Base-by-base conservation (phyloP, 2,888 invertebrate species). In the Andrena minutula region DNA sequence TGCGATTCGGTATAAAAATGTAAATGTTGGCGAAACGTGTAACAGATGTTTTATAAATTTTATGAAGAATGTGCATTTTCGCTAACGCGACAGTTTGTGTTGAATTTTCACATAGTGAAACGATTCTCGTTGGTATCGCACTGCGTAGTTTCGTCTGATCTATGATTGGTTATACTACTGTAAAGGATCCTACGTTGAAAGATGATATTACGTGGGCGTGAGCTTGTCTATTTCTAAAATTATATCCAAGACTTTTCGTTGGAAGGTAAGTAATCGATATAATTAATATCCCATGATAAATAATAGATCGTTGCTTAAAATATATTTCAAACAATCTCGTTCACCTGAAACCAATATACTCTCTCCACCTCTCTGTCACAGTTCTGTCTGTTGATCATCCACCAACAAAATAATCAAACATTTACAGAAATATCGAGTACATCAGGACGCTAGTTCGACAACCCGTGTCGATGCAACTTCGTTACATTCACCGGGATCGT, bases 401-500 rank as follows among this genome's bases (percentile, higher is more conserved):
- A 20, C n/a, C 28, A 51, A 51, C 35, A 53, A 53, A 71, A 63
- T 26, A 26, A 56, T 10, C 61, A 71, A 61, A 16, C 30, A 16
- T 30, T 32, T 10, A 20, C 49, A 28, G 32, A 61, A 51, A 49
- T 71, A 71, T 66, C 12, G n/a, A 51, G 23, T 10, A 41, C 41
- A 56, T 56, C 20, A 20, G 20, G 7, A n/a, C 53, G 5, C 2
- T 30, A 8, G 51, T 53, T n/a, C 53, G 63, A 23, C 23, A 56
- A 53, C 72, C n/a, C 35, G 28, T 23, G 53, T 63, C 35, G 63
- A 72, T 35, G 53, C 35, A 26, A 64, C 60, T n/a, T 28, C 26
- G 35, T 35, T 56, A 28, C 51, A 23, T 30, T 56, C 47, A 41
- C 28, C 12, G 49, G 49, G 60, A 70, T 32, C 8, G 16, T 47